Base-by-base conservation (phyloP, 1,140 invertebrate species). In the Cardiocondyla obscurior region DNA sequence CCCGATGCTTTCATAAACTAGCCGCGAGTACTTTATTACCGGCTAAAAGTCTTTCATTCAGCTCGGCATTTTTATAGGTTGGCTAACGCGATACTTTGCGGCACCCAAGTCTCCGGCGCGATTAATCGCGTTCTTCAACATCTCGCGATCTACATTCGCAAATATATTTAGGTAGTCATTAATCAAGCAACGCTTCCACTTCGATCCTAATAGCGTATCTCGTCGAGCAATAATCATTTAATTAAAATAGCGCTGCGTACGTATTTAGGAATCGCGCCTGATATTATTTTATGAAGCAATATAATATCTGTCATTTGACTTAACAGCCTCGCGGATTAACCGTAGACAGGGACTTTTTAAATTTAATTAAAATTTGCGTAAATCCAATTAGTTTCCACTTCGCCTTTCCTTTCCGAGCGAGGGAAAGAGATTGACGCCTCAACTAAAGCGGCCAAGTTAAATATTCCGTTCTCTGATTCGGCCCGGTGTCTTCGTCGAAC, bases 1-100 rank as follows among this genome's bases (percentile, higher is more conserved):
- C 22, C 57, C 3, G 74, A 79, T 55, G 46, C 46, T 55, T 79
- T 53, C 30, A 67, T 67, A 79, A 76, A 77, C 4, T 65, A 51
- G 16, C 33, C 22, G 6, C 16, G 16, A 42, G 8, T 33, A 25
- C 33, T 77, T 53, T 67, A 77, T 67, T 65, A 36, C 19, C 8
- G 19, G 58, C 25, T 44, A 14, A 58, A 39, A 39, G 33, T 58
- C 16, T 60, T 46, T 46, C 25, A 60, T 74, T 60, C 19, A 46
- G 16, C 19, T 76, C 28, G 33, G 8, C 10, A 30, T 67, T 53
- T 67, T 79, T 53, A 33, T 33, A 22, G 22, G 8, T 79, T 46
- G 44, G 12, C 16, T 33, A 60, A 58, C 22, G 30, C 57, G 55
- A 49, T 30, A 36, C 44, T 49, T 33, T 25, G 25, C n/a, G 30